These are phyloP conservation scores for Busarellus nigricollis DNA, from an alignment of 2,797 vertebrate genomes.

Conservation along the genomic window DNA sequence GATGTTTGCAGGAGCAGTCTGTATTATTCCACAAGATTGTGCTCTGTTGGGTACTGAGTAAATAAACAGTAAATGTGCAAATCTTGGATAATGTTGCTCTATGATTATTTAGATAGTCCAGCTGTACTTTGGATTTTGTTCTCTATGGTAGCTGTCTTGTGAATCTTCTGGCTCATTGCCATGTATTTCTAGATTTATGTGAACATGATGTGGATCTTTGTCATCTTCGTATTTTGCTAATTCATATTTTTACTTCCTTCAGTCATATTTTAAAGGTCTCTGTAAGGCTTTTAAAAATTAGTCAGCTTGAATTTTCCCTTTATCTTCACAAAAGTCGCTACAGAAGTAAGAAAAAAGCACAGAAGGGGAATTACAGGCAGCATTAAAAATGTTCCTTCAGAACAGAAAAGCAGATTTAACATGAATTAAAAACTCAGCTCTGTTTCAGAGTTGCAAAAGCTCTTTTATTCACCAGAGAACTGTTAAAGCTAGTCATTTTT, in stretches of 20 bases:
- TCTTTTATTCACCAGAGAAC: slow-evolving; percentile 57
- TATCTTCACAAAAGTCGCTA: slow-evolving; percentile 16
- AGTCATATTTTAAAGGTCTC: neutral
- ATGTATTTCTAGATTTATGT: neutral
- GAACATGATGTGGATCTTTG: neutral
- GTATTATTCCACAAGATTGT: neutral
- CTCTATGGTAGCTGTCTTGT: neutral
- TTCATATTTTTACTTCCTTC: slow-evolving; percentile 1
- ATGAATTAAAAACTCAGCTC: slow-evolving; percentile 49
- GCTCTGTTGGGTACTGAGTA: neutral
- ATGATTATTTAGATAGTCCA: neutral
- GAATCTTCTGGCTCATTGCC: neutral
- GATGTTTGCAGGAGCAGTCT: neutral
- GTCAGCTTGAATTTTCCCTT: neutral
- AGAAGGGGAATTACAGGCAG: neutral
- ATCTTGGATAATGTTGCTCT: neutral
- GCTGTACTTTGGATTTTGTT: slow-evolving; percentile 19
- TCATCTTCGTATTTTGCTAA: neutral
- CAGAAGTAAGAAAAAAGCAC: neutral
- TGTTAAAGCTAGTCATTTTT: slow-evolving; percentile 60
- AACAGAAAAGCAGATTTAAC: slow-evolving; percentile 47
- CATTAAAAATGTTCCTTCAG: slow-evolving; percentile 13
- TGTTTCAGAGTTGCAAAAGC: slow-evolving; percentile 61
- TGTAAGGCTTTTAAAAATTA: neutral
- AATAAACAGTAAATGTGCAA: slow-evolving; percentile 4